A percentile compares a stretch with the other conserved stretches of the same genome.
Evolutionary conservation across 2,888 invertebrate species (phyloP).

Genomic region (Zhuqinia jingwanae): DNA sequence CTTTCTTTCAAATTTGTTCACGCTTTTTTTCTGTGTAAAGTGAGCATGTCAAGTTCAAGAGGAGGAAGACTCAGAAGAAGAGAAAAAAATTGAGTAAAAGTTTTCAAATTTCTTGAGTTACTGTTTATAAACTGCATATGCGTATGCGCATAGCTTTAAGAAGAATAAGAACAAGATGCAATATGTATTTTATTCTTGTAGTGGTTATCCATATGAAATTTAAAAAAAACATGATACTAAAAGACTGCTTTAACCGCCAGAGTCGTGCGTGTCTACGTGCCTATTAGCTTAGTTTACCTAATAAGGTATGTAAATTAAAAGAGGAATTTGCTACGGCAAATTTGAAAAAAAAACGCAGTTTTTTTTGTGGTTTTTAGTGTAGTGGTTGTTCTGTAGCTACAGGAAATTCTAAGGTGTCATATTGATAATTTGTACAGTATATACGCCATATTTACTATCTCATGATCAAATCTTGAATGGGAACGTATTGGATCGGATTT

Average conservation of each 20-base stretch:
- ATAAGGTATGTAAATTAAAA: conserved; percentile 33
- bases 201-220: neutral
- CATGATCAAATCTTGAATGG: too few species aligned
- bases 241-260: too few species aligned
- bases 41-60: conserved; percentile 19
- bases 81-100: neutral
- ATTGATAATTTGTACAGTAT: too few species aligned
- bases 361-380: neutral
- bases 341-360: neutral
- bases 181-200: too few species aligned
- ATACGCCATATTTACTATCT: too few species aligned
- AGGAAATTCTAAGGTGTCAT: neutral
- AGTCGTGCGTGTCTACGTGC: conserved; percentile 27
- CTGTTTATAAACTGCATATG: neutral
- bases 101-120: conserved; percentile 6
- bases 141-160: neutral
- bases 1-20: neutral
- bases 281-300: conserved; percentile 31
- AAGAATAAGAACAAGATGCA: neutral
- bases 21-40: neutral
- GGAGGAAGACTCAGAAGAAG: neutral
- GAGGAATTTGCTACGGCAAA: too few species aligned
- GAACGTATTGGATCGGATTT: too few species aligned
- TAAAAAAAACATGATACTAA: neutral
- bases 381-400: too few species aligned